Percentiles rank a stretch among this genome's conserved stretches.
These are phyloP conservation scores for Artemia sinica DNA, from an alignment of 2,888 invertebrate species.

Conservation along the genomic window DNA sequence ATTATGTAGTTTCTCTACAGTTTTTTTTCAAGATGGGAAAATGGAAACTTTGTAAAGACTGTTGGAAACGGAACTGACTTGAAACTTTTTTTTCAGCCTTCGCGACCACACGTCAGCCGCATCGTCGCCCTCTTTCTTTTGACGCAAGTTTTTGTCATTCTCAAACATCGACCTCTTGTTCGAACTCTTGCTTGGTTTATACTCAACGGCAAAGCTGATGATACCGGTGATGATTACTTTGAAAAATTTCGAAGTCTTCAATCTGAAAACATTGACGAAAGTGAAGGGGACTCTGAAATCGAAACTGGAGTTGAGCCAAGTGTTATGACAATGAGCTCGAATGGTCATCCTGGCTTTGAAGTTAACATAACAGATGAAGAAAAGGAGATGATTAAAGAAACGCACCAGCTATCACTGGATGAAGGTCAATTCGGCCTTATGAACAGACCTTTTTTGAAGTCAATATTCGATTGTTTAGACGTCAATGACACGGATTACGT, in stretches of 20 bases:
- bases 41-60: conserved; percentile 13
- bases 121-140: conserved; percentile 77
- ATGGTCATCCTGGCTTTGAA: conserved; percentile 32
- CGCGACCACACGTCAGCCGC: conserved; percentile 54
- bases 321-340: not conserved
- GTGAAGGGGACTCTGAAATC: not conserved
- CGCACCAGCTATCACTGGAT: conserved; percentile 26
- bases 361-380: conserved; percentile 84
- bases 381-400: conserved; percentile 47
- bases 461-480: conserved; percentile 66
- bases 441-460: conserved; percentile 42
- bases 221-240: conserved; percentile 22
- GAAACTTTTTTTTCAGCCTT: conserved; percentile 12
- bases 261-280: not conserved
- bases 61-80: conserved; percentile 12
- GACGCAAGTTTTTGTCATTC: conserved; percentile 85
- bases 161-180: conserved; percentile 75
- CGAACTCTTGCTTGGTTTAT: conserved; percentile 77
- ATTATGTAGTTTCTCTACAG: not conserved
- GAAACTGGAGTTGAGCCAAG: conserved; percentile 8
- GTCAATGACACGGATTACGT: conserved; percentile 86
- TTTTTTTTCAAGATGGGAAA: not conserved
- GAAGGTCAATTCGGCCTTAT: conserved; percentile 4
- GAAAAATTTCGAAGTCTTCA: conserved; percentile 19
- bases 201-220: conserved; percentile 50